Conservation (phyloP, 2,888 invertebrate species). For the Glyphotaelius pellucidus region DNA sequence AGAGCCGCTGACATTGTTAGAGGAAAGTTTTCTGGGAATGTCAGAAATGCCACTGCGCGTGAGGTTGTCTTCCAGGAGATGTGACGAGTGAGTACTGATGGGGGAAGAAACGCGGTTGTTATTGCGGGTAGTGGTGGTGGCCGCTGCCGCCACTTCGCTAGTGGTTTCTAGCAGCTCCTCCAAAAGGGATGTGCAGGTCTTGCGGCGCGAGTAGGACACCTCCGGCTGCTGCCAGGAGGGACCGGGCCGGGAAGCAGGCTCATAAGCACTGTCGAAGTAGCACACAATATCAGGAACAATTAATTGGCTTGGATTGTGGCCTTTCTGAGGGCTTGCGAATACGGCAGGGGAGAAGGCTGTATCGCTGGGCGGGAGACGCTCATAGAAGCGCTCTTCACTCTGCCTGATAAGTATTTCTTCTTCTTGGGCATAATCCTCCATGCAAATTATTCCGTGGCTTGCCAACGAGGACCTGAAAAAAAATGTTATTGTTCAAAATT, state of each 20-base stretch:
- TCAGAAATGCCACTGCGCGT: neutral
- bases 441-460: conserved; percentile 11
- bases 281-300: neutral
- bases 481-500: neutral
- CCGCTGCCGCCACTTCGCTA: neutral
- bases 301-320: neutral
- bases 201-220: neutral
- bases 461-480: conserved; percentile 7
- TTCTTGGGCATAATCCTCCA: conserved; percentile 19
- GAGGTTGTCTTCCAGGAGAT: neutral
- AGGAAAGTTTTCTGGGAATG: neutral
- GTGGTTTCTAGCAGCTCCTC: neutral
- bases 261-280: conserved; percentile 9
- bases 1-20: neutral
- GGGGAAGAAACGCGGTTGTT: neutral
- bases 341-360: neutral
- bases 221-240: neutral
- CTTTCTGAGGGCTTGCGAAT: neutral
- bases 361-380: neutral
- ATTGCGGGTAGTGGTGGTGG: neutral
- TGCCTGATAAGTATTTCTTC: conserved; percentile 5
- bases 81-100: neutral
- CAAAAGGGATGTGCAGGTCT: neutral
- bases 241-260: neutral
- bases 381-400: conserved; percentile 13